Percentiles rank a stretch among this genome's conserved stretches.
Evolutionary conservation across 2,888 invertebrate genomes (phyloP).

Genomic region (Noctua comes): DNA sequence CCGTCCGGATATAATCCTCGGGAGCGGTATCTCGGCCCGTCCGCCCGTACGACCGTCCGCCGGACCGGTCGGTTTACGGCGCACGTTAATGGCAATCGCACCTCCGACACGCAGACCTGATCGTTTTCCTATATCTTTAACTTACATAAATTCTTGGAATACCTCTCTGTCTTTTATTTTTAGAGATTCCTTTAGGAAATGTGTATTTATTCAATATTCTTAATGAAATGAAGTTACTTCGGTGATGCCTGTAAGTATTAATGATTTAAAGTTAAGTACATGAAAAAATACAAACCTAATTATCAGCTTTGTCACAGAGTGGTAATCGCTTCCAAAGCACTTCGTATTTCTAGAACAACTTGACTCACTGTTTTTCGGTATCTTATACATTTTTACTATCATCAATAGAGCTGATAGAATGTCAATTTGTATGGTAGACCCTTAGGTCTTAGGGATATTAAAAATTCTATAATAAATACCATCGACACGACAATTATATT

Average conservation of each 20-base stretch:
- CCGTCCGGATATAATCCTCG: constrained; percentile 72
- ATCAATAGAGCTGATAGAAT: not conserved
- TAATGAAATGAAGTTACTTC: not conserved
- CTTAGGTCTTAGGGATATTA: not conserved
- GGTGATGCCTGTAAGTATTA: not conserved
- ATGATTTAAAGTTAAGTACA: not conserved
- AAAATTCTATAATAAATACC: not conserved
- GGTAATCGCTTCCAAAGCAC: not conserved
- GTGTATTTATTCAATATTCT: not conserved
- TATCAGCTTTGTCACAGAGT: not conserved
- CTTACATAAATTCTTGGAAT: constrained; percentile 54
- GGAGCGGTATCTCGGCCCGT: constrained; percentile 77
- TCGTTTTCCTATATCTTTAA: constrained; percentile 72
- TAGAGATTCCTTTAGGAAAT: constrained; percentile 3
- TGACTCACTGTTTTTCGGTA: not conserved
- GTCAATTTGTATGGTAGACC: not conserved
- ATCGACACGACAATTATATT: not conserved
- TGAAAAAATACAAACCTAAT: not conserved
- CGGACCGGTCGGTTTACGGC: constrained; percentile 76
- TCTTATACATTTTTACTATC: not conserved
- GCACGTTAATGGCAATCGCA: constrained; percentile 79
- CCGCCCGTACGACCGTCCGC: constrained; percentile 47
- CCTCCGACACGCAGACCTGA: constrained; percentile 69
- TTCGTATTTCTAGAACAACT: not conserved
- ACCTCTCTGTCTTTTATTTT: constrained; percentile 44